Percentiles rank a stretch among this genome's conserved stretches.
Conservation (phyloP, 2,797 vertebrate species). For the Chelon labrosus region DNA sequence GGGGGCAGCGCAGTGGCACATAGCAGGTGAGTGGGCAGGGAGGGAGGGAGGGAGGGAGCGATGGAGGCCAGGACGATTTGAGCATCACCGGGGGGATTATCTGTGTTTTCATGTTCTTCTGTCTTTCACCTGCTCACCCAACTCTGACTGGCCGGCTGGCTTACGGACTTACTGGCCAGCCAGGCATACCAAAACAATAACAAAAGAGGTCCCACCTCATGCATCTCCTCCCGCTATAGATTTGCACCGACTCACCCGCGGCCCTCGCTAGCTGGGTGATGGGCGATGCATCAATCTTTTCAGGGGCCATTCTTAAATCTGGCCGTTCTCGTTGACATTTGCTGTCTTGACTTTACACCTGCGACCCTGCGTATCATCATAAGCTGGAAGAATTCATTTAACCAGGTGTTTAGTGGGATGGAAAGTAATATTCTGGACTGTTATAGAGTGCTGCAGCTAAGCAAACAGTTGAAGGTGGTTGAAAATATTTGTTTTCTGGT, state of each 20-base stretch:
- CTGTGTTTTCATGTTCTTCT: conserved; percentile 81
- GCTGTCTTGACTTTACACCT: too few species aligned
- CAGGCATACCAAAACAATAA: conserved; percentile 67
- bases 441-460: too few species aligned
- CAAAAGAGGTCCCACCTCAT: conserved; percentile 56
- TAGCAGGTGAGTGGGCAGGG: conserved; percentile 68
- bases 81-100: conserved; percentile 74
- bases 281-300: not conserved
- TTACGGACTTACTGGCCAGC: conserved; percentile 54
- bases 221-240: conserved; percentile 34
- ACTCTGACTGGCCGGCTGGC: conserved; percentile 70
- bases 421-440: too few species aligned
- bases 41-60: conserved; percentile 48
- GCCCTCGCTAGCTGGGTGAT: not conserved
- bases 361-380: too few species aligned
- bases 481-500: too few species aligned
- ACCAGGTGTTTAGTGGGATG: too few species aligned
- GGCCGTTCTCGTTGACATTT: not conserved
- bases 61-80: conserved; percentile 65
- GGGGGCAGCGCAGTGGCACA: conserved; percentile 57
- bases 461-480: too few species aligned
- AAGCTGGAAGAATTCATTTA: too few species aligned
- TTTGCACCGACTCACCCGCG: conserved; percentile 12
- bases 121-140: conserved; percentile 83
- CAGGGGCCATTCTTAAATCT: not conserved